These are phyloP conservation scores for Brachypteracias leptosomus DNA, from an alignment of 2,113 vertebrate genomes.

Conservation along the genomic window DNA sequence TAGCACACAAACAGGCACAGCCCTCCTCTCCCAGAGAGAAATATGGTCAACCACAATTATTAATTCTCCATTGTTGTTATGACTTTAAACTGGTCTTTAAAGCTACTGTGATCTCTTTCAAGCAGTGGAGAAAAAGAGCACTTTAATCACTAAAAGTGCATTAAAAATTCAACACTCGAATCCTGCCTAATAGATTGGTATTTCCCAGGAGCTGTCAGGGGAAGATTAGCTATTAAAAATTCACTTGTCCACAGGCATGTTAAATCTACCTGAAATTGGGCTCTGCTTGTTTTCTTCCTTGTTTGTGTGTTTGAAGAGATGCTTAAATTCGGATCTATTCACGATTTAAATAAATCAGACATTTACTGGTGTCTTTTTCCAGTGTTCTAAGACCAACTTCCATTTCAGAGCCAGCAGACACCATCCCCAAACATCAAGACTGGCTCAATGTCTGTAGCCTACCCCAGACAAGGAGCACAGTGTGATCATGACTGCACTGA, in stretches of 20 bases:
- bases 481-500: rapidly evolving
- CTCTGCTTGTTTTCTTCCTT: conserved; percentile 3
- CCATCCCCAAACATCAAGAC: not conserved
- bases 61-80: conserved; percentile 45
- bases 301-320: not conserved
- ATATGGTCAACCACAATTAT: conserved; percentile 4
- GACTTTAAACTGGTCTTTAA: conserved; percentile 47
- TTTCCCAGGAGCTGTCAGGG: conserved; percentile 50
- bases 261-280: conserved; percentile 39
- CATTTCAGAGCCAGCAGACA: not conserved
- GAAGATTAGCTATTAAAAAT: conserved; percentile 58
- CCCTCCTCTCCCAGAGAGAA: not conserved
- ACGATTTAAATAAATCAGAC: not conserved
- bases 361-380: not conserved
- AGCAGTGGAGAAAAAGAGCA: conserved; percentile 35
- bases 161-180: conserved; percentile 67
- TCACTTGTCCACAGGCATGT: conserved; percentile 48
- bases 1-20: not conserved
- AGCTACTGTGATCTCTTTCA: conserved; percentile 30
- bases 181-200: conserved; percentile 64
- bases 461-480: rapidly evolving
- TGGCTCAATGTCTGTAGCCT: rapidly evolving
- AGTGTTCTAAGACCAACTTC: not conserved
- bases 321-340: not conserved
- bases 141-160: conserved; percentile 52